Conservation (phyloP, 2,888 invertebrate genomes). For the Seira sanloemensis region DNA sequence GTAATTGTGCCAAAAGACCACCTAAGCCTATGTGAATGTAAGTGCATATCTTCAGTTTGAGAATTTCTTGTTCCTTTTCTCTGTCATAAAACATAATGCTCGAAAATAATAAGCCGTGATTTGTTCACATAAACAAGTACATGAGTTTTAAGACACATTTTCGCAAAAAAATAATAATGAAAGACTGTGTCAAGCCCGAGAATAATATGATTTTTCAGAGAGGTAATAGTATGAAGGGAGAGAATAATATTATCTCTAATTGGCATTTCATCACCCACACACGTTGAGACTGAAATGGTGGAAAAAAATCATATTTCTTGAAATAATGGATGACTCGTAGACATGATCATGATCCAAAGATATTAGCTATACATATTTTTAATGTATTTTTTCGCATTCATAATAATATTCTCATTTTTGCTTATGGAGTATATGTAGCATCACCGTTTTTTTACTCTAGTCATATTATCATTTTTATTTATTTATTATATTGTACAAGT, state of each 20-base stretch:
- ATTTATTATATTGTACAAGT: conserved; percentile 53
- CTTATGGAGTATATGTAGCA: no score
- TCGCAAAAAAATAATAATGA: conserved; percentile 17
- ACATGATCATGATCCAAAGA: conserved; percentile 35
- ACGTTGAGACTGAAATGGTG: conserved; percentile 47
- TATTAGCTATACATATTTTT: conserved; percentile 10
- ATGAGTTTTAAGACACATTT: neutral
- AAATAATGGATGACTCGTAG: conserved; percentile 23
- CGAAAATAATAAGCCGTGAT: conserved; percentile 4
- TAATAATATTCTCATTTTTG: no score
- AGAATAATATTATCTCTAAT: conserved; percentile 48
- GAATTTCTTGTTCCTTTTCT: neutral
- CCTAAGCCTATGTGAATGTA: neutral
- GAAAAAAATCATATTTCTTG: conserved; percentile 27
- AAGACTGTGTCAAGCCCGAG: conserved; percentile 32
- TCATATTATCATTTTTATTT: conserved; percentile 6
- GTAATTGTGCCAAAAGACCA: neutral
- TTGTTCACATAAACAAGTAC: conserved; percentile 7
- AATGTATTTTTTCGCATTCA: no score
- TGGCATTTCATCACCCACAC: conserved; percentile 67
- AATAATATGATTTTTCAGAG: conserved; percentile 45
- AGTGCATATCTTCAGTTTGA: neutral
- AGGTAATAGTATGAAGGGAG: conserved; percentile 32
- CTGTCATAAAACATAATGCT: neutral
- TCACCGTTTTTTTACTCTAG: neutral